Conservation (phyloP, 2,888 invertebrate species). For the Hoplodrina blanda region DNA sequence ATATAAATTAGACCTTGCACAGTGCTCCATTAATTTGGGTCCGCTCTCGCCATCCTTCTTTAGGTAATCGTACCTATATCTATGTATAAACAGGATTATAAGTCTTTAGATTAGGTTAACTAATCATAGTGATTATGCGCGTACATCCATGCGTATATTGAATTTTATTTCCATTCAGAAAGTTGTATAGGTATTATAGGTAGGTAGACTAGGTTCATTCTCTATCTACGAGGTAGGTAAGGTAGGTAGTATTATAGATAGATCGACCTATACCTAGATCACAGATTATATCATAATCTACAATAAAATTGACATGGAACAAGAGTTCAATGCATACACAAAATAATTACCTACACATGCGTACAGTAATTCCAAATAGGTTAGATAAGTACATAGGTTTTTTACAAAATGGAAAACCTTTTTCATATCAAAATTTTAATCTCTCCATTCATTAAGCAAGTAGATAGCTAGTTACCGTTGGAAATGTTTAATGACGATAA, state of each 20-base stretch:
- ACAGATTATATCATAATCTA: not conserved
- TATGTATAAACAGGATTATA: slow-evolving; percentile 1
- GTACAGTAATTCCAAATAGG: not conserved
- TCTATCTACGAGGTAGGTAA: too few species aligned
- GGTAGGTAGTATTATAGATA: too few species aligned
- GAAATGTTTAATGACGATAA: too few species aligned
- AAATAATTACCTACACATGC: not conserved
- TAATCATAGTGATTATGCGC: not conserved
- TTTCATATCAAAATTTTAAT: too few species aligned
- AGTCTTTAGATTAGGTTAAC: slow-evolving; percentile 1
- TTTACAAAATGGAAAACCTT: too few species aligned
- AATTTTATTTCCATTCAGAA: not conserved
- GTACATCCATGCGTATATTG: not conserved
- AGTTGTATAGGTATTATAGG: too few species aligned
- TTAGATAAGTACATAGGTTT: too few species aligned
- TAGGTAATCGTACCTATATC: slow-evolving; percentile 9
- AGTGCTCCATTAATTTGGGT: too few species aligned
- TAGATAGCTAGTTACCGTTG: not conserved
- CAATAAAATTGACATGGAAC: not conserved
- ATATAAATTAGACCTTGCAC: too few species aligned
- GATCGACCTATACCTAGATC: too few species aligned
- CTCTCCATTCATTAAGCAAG: not conserved
- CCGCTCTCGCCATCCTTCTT: too few species aligned
- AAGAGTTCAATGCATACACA: not conserved
- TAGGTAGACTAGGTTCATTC: too few species aligned